These are phyloP conservation scores for Limnodromus scolopaceus DNA, from an alignment of 2,797 vertebrate genomes.

Conservation along the genomic window DNA sequence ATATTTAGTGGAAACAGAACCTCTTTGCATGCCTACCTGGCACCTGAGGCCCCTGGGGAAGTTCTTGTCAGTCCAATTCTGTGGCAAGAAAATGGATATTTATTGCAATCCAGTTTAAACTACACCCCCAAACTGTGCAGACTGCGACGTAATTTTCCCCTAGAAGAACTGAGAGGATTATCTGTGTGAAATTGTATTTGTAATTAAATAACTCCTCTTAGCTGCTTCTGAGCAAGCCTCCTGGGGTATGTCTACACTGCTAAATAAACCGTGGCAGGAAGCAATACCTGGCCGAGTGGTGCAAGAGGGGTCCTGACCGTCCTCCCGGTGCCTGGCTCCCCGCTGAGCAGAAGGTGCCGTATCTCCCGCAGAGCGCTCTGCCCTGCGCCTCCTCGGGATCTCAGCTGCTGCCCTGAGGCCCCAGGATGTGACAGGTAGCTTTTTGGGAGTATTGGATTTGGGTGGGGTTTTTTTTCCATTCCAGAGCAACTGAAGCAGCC, in stretches of 20 bases:
- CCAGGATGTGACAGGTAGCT: not conserved
- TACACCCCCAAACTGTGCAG: not conserved
- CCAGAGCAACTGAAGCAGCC: not conserved
- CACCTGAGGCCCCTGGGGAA: not conserved
- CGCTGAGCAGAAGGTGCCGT: not conserved
- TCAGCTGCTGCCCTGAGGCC: not conserved
- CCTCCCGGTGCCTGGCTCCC: not conserved
- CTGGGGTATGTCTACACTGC: not conserved
- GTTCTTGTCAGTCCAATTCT: not conserved
- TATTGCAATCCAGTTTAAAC: not conserved
- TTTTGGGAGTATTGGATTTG: not conserved
- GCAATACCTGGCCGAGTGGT: not conserved
- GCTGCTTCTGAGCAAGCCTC: not conserved
- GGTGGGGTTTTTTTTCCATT: not conserved
- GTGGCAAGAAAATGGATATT: not conserved
- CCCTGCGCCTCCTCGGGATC: accelerated
- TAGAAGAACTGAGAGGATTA: not conserved
- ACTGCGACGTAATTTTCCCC: not conserved
- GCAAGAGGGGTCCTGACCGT: not conserved
- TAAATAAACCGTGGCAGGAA: not conserved
- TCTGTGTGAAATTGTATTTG: not conserved
- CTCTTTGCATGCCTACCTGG: not conserved
- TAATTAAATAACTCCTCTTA: not conserved
- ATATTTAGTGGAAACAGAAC: not conserved
- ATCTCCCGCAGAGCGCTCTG: not conserved